Evolutionary conservation across 1,140 invertebrate species (phyloP).

Genomic region (Magallana ariakensis): DNA sequence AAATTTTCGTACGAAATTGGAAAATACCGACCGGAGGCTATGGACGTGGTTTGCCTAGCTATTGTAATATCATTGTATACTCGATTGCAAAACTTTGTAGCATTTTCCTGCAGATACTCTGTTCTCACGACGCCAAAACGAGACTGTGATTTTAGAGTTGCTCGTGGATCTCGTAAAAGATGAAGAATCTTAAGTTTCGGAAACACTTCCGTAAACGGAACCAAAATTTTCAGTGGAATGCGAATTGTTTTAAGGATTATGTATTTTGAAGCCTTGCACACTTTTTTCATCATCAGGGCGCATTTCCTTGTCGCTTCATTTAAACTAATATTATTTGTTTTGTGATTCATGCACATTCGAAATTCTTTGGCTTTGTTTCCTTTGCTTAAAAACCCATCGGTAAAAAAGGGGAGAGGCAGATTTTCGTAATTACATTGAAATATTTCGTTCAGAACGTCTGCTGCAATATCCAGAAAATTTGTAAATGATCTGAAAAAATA

Average conservation of each 20-base stretch:
- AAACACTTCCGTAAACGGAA: constrained; percentile 47
- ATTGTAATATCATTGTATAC: constrained; percentile 54
- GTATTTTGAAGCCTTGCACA: constrained; percentile 45
- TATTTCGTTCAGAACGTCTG: constrained; percentile 18
- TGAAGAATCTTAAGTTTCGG: constrained; percentile 51
- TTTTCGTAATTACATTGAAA: constrained; percentile 50
- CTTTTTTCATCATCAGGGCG: constrained; percentile 27
- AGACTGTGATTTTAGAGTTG: constrained; percentile 47
- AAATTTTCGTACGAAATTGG: constrained; percentile 57
- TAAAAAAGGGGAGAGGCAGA: constrained; percentile 35
- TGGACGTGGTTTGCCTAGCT: constrained; percentile 12
- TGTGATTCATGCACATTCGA: neutral
- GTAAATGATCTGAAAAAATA: constrained; percentile 33
- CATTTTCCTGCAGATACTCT: neutral
- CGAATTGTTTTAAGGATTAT: constrained; percentile 57
- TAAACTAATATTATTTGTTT: neutral
- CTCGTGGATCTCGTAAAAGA: constrained; percentile 51
- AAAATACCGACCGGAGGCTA: constrained; percentile 41
- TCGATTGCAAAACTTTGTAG: constrained; percentile 53
- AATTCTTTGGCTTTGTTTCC: constrained; percentile 31
- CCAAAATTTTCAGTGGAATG: constrained; percentile 41
- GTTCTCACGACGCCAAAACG: constrained; percentile 31
- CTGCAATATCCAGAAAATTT: constrained; percentile 41
- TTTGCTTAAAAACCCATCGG: constrained; percentile 34
- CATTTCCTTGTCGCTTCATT: constrained; percentile 34